Percentiles rank a stretch among this genome's conserved stretches.
Evolutionary conservation across 2,797 vertebrate genomes (phyloP).

Genomic region (Melanotaenia trifasciata): DNA sequence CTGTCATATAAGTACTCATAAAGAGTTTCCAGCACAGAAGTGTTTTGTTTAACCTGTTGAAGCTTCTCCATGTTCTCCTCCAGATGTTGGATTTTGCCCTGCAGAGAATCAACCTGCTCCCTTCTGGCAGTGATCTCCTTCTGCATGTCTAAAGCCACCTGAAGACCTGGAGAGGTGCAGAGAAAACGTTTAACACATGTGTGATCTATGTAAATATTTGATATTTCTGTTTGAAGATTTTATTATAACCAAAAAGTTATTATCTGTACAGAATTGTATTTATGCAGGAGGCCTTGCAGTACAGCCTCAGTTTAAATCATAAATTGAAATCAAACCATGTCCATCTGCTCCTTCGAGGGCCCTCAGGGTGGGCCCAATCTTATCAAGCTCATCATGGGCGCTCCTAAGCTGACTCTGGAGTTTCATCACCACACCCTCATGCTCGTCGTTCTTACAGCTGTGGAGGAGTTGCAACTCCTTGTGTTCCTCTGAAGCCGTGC

Average conservation of each 20-base stretch:
- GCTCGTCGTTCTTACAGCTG: constrained; percentile 77
- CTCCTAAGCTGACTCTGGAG: constrained; percentile 84
- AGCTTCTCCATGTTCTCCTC: constrained; percentile 84
- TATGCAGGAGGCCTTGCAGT: constrained; percentile 36
- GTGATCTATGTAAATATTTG: neutral
- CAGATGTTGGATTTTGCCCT: constrained; percentile 87
- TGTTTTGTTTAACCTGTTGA: constrained; percentile 77
- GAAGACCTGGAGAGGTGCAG: constrained; percentile 78
- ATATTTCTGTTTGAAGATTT: constrained; percentile 7
- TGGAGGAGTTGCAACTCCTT: constrained; percentile 81
- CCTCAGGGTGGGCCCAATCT: constrained; percentile 81
- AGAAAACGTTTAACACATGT: neutral
- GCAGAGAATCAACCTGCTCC: constrained; percentile 86
- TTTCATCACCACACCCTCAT: constrained; percentile 79
- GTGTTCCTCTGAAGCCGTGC: constrained; percentile 81
- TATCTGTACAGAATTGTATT: constrained; percentile 44
- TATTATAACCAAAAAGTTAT: constrained; percentile 11
- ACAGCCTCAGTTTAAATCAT: constrained; percentile 25
- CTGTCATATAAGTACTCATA: neutral
- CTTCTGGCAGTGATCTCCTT: constrained; percentile 88
- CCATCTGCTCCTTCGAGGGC: constrained; percentile 82
- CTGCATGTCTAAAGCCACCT: constrained; percentile 88
- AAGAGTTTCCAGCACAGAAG: neutral
- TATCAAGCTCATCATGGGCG: constrained; percentile 81
- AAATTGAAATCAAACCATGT: constrained; percentile 80